Base-by-base conservation (phyloP, 2,888 invertebrate genomes). In the Bugulina stolonifera region DNA sequence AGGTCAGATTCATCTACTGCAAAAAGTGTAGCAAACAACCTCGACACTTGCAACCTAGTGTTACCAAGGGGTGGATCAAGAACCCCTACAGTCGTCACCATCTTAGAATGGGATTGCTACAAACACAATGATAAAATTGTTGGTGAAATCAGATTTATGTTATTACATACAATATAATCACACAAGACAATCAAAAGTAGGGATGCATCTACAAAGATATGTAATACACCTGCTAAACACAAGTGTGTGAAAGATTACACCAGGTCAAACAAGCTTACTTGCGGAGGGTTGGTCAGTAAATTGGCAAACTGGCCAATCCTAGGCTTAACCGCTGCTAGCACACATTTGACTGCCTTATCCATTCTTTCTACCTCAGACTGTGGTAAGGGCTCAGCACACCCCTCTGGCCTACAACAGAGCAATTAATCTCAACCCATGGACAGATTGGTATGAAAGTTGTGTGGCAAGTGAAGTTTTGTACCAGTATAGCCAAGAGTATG, bases 21-120 rank as follows among this genome's bases (percentile, higher is more conserved):
- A 77, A 93, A 87, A 79, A 94, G 87, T 73, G 90, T 89, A 76
- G 91, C 89, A 80, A 94, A 87, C 77, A 94, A 87, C 82, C 90
- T 90, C 74, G 91, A 89, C 77, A 93, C 89, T 84, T 93, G 91
- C 75, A 93, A 87, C 76, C 93, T 88, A 69, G 91, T 90, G 83
- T 89, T 89, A 73, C 93, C 93, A 79, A 93, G 87, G 35, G 92
- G 92, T 75, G 89, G 89, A 77, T 90, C 88, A 78, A 91, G 84
- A 75, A 88, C 81, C 74, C 92, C 91, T 77, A 89, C 89, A 76
- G 90, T 90, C 77, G 90, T 90, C 79, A 87, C 87, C 79, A 91
- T 88, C 72, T 89, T 84, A 86, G 88, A 75, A 77, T 80, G 83
- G 35, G 79, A 76, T 83, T 85, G 85, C 84, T 84, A 79, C 34